These are phyloP conservation scores for Callithrix jacchus DNA, from an alignment of 2,113 vertebrate species.

Conservation along the genomic window DNA sequence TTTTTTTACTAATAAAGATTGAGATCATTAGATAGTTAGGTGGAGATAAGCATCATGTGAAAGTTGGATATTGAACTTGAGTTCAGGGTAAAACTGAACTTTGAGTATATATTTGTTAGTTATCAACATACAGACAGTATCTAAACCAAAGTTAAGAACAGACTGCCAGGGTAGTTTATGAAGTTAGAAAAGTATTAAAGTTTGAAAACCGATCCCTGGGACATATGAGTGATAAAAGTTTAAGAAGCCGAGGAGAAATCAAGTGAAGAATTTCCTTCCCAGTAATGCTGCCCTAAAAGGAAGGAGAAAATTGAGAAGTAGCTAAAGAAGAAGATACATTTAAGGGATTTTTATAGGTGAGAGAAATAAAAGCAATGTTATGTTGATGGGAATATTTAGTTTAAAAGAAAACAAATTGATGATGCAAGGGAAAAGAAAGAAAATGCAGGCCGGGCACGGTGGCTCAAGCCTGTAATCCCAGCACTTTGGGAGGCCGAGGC, in stretches of 20 bases:
- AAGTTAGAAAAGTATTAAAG: not conserved
- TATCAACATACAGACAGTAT: not conserved
- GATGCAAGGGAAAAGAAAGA: not conserved
- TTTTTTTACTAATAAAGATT: not conserved
- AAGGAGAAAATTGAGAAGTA: not conserved
- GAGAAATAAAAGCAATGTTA: not conserved
- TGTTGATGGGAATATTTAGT: not conserved
- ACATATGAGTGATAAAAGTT: not conserved
- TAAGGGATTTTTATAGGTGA: not conserved
- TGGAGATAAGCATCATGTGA: not conserved
- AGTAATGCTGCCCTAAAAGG: not conserved
- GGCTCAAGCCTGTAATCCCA: too few species aligned
- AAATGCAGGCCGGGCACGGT: too few species aligned
- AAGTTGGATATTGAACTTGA: not conserved
- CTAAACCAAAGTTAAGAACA: not conserved
- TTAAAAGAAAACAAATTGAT: not conserved
- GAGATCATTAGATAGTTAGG: not conserved
- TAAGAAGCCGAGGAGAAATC: not conserved
- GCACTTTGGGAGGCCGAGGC: too few species aligned
- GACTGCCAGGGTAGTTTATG: not conserved
- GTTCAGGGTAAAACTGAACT: not conserved
- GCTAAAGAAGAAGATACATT: not conserved
- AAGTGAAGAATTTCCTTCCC: not conserved
- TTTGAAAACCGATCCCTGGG: not conserved
- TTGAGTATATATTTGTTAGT: not conserved